These are phyloP conservation scores for Myotis daubentonii DNA, from an alignment of 2,797 vertebrate genomes.

Conservation along the genomic window DNA sequence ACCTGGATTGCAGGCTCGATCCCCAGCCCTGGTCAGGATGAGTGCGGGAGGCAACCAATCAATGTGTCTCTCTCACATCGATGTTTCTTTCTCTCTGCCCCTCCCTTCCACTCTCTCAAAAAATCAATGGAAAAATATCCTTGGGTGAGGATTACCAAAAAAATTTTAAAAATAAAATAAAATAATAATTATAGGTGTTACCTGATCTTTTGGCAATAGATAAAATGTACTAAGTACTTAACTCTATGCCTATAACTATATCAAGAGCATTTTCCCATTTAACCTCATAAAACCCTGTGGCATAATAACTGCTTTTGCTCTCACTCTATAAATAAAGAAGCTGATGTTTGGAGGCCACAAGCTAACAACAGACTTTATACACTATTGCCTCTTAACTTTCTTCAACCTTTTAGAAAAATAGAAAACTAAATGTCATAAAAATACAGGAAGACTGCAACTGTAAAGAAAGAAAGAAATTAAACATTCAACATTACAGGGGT, in stretches of 20 bases:
- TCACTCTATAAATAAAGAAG: constrained; percentile 7
- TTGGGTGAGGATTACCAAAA: too few relatives aligned
- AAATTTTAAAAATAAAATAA: too few relatives aligned
- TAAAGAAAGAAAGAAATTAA: neutral
- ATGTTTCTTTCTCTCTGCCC: too few relatives aligned
- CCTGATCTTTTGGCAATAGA: neutral
- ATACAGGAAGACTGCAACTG: constrained; percentile 14
- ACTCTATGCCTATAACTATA: neutral
- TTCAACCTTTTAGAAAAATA: constrained; percentile 56
- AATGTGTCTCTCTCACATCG: too few relatives aligned
- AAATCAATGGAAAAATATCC: too few relatives aligned
- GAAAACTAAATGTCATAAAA: constrained; percentile 27
- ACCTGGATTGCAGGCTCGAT: too few relatives aligned
- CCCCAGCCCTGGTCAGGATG: too few relatives aligned
- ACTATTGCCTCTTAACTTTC: neutral
- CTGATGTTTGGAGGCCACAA: neutral
- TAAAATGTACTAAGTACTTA: neutral
- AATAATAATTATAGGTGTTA: neutral
- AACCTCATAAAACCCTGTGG: neutral
- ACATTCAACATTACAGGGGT: neutral
- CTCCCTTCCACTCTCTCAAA: too few relatives aligned
- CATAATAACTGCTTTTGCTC: neutral
- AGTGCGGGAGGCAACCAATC: too few relatives aligned
- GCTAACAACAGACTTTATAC: neutral
- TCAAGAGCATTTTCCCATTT: neutral